Conservation (phyloP, 2,797 vertebrate species). For the Catostomus latipinnis region DNA sequence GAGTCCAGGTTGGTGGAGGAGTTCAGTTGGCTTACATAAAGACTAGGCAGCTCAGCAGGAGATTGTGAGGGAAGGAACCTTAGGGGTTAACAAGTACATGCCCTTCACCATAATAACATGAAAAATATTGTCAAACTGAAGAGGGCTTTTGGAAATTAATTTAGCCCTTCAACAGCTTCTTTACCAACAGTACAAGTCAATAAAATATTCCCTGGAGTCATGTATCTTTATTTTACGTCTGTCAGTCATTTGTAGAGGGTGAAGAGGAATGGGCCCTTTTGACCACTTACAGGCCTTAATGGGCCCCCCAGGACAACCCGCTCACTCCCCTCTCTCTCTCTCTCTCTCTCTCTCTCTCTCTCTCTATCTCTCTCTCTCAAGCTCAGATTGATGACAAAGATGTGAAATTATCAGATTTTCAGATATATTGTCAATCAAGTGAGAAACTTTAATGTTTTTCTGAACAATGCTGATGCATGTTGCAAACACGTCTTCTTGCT, state of each 20-base stretch:
- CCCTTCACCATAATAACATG: slow-evolving; percentile 47
- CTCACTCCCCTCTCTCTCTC: slow-evolving; percentile 46
- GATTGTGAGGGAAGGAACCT: neutral
- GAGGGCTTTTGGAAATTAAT: slow-evolving; percentile 81
- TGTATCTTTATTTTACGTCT: slow-evolving; percentile 59
- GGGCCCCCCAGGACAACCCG: slow-evolving; percentile 67
- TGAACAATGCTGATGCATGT: too few species aligned
- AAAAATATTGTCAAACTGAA: slow-evolving; percentile 67
- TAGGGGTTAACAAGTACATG: slow-evolving; percentile 48
- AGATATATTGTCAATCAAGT: too few species aligned
- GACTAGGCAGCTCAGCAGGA: slow-evolving; percentile 7
- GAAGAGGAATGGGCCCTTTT: slow-evolving; percentile 72
- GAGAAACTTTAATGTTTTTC: too few species aligned
- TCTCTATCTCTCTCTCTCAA: too few species aligned
- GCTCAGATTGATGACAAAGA: too few species aligned
- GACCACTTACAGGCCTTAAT: slow-evolving; percentile 76
- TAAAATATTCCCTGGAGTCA: slow-evolving; percentile 70
- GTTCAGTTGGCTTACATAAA: neutral
- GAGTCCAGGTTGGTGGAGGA: neutral
- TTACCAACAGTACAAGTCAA: slow-evolving; percentile 68
- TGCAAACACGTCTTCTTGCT: too few species aligned
- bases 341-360: too few species aligned
- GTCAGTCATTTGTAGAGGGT: slow-evolving; percentile 53
- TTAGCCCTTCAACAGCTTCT: slow-evolving; percentile 74
- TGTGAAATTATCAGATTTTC: too few species aligned